These are phyloP conservation scores for Sarcophaga rosellei DNA, from an alignment of 2,888 invertebrate species.

Conservation along the genomic window DNA sequence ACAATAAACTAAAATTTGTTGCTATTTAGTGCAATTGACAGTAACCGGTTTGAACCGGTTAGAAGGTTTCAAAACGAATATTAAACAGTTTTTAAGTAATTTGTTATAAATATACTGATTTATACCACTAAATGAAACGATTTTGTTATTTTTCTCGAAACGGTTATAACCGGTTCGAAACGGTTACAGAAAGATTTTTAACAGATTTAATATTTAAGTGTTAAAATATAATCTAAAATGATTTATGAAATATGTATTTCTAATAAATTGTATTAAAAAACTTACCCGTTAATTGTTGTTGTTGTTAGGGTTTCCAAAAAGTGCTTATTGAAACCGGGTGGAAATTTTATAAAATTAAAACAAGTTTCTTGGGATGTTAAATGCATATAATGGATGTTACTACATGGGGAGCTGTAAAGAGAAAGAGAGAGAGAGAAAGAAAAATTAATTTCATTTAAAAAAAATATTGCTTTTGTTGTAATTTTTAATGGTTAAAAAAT, in stretches of 20 bases:
- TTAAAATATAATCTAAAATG: background rate
- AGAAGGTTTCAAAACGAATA: background rate
- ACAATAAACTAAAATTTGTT: too few relatives aligned
- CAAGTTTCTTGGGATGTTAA: slow-evolving; percentile 26
- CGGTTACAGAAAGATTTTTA: background rate
- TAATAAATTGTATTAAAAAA: background rate
- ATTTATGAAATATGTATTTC: background rate
- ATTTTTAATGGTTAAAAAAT: background rate
- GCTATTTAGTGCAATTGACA: too few relatives aligned
- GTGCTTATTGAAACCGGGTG: background rate
- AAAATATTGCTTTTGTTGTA: background rate
- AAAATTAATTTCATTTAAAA: background rate
- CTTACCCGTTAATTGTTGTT: slow-evolving; percentile 41
- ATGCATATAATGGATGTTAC: slow-evolving; percentile 49
- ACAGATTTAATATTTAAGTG: background rate
- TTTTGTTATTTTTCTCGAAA: background rate
- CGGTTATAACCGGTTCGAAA: background rate
- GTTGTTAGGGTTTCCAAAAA: slow-evolving; percentile 20
- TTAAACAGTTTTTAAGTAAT: background rate
- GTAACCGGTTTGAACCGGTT: background rate
- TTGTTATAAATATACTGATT: too few relatives aligned
- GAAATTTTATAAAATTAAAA: slow-evolving; percentile 36
- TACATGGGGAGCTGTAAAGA: slow-evolving; percentile 72
- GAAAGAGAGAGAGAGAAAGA: slow-evolving; percentile 34
- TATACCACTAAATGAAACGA: too few relatives aligned